phyloP scores from a whole-genome alignment of 2,888 invertebrate species.

The Corythucha ciliata region DNA sequence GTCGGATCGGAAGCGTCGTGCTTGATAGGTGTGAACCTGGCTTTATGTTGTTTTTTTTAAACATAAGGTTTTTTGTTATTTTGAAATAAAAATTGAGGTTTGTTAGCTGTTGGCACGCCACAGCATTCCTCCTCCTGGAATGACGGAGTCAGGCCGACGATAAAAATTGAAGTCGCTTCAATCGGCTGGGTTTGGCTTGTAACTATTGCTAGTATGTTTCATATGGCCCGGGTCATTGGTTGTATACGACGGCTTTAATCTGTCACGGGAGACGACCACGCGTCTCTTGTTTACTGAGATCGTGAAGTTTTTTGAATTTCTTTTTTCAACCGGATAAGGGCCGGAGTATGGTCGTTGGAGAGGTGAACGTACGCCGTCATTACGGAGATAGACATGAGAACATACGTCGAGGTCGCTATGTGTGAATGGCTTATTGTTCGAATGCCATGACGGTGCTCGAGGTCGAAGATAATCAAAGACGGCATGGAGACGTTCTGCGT shows the following conservation, averaged over 20 bases:
- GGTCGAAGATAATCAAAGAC: conserved; percentile 4
- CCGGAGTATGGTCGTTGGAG: conserved; percentile 6
- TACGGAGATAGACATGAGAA: conserved; percentile 6
- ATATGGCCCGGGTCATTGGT: not conserved
- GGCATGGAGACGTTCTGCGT: conserved; percentile 4
- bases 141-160: no score
- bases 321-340: not conserved
- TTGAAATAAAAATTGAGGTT: no score
- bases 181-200: no score
- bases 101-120: no score
- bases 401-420: conserved; percentile 5
- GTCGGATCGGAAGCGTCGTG: no score
- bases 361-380: not conserved
- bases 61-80: no score
- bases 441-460: conserved; percentile 1
- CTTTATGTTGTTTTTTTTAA: no score
- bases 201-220: no score
- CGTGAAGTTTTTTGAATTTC: not conserved
- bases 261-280: not conserved
- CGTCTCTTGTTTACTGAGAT: not conserved
- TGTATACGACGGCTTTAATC: conserved; percentile 2
- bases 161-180: no score
- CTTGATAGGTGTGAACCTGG: no score
- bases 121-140: no score
- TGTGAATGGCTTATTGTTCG: not conserved